Conservation (phyloP, 2,797 vertebrate genomes). For the Gymnoscopelus braueri region DNA sequence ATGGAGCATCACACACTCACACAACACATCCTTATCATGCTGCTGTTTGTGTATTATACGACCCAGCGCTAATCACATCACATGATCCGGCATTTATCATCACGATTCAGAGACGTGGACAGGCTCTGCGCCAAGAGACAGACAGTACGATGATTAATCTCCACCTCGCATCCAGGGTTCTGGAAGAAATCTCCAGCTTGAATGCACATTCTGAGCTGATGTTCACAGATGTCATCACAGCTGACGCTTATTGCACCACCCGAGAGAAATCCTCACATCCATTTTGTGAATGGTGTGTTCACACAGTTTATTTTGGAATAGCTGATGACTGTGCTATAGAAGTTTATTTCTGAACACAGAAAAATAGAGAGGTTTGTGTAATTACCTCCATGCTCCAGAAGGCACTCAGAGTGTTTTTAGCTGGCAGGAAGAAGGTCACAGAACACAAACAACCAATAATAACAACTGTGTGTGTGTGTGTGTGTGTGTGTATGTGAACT, state of each 20-base stretch:
- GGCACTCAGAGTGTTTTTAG: slow-evolving; percentile 18
- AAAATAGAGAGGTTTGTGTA: neutral
- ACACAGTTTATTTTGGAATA: slow-evolving; percentile 62
- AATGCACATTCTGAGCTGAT: slow-evolving; percentile 30
- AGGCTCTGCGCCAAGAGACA: slow-evolving; percentile 12
- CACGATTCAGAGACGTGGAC: neutral
- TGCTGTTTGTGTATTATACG: neutral
- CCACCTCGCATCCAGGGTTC: no score
- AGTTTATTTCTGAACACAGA: slow-evolving; percentile 4
- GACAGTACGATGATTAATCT: neutral
- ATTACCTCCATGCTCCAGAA: neutral
- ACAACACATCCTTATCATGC: neutral
- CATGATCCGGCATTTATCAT: no score
- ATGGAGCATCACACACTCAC: slow-evolving; percentile 10
- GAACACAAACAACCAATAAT: slow-evolving; percentile 10
- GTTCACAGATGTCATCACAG: slow-evolving; percentile 31
- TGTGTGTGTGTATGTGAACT: no score
- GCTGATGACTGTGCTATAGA: neutral
- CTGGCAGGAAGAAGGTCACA: slow-evolving; percentile 10
- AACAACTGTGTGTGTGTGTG: neutral
- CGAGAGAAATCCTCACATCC: slow-evolving; percentile 50
- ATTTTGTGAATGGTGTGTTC: slow-evolving; percentile 53
- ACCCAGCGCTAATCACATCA: no score
- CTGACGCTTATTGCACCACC: slow-evolving; percentile 34
- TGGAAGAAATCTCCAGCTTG: slow-evolving; percentile 34